phyloP scores from a whole-genome alignment of 2,113 vertebrate genomes.

The Catagonus wagneri region DNA sequence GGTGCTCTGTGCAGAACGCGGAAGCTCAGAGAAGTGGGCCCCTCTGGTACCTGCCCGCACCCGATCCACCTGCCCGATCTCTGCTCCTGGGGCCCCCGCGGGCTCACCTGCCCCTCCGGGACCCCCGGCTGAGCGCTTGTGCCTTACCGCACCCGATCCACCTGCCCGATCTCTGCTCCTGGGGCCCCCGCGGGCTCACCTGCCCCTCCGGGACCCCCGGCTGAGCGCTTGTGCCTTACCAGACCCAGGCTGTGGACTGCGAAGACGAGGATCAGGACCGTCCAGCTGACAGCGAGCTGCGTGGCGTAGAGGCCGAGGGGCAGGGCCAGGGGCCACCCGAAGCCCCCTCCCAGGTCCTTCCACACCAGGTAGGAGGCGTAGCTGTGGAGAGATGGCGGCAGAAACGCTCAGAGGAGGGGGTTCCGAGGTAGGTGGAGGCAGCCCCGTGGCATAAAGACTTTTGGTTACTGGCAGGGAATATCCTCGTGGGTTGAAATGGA shows the following conservation, averaged over 20 bases:
- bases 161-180: neutral
- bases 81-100: neutral
- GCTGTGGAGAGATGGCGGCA: conserved; percentile 82
- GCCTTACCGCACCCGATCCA: conserved; percentile 90
- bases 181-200: neutral
- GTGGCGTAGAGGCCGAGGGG: conserved; percentile 93
- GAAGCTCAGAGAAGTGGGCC: neutral
- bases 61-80: too few species aligned
- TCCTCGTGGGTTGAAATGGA: neutral
- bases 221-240: conserved; percentile 81
- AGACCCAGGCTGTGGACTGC: conserved; percentile 88
- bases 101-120: neutral
- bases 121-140: neutral
- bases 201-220: neutral
- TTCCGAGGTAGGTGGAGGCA: neutral
- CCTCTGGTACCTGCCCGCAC: neutral
- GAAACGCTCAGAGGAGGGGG: neutral
- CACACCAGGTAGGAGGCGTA: conserved; percentile 95
- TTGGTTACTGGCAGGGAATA: neutral
- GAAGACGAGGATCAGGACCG: conserved; percentile 93
- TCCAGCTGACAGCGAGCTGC: conserved; percentile 94
- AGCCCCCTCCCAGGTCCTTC: conserved; percentile 93
- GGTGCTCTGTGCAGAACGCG: fast-evolving
- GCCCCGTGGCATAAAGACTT: neutral
- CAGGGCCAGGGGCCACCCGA: conserved; percentile 87